Conservation (phyloP, 2,888 invertebrate genomes). For the Bombyx huttoni region DNA sequence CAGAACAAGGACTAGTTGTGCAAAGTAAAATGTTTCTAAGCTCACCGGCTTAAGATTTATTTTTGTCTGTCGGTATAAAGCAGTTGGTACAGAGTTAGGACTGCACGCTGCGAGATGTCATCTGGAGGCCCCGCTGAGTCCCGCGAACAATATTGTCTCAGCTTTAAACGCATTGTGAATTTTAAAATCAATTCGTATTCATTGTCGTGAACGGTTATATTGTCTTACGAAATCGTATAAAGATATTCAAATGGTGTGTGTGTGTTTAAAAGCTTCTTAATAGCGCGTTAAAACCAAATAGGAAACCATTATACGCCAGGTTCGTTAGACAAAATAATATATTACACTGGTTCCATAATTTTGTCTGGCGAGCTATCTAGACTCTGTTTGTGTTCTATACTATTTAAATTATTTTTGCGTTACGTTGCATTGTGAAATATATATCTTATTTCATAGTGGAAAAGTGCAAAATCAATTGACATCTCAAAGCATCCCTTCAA, state of each 20-base stretch:
- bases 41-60: conserved; percentile 12
- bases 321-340: conserved; percentile 13
- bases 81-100: conserved; percentile 42
- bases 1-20: conserved; percentile 13
- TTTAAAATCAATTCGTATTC: conserved; percentile 65
- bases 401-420: not conserved
- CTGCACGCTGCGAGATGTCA: conserved; percentile 69
- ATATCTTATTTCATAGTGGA: not conserved
- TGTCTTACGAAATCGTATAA: conserved; percentile 24
- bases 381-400: not conserved
- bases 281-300: conserved; percentile 24
- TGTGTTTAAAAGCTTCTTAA: conserved; percentile 21
- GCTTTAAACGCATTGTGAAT: conserved; percentile 59
- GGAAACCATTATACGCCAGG: conserved; percentile 16
- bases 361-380: conserved; percentile 2
- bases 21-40: conserved; percentile 24
- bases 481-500: no score
- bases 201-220: conserved; percentile 35
- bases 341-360: conserved; percentile 12
- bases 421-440: no score
- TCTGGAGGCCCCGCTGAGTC: conserved; percentile 61
- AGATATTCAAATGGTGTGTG: conserved; percentile 17
- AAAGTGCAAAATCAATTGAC: no score
- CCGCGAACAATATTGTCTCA: conserved; percentile 69
- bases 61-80: conserved; percentile 10